A percentile compares a stretch with the other conserved stretches of the same genome.
phyloP scores from a whole-genome alignment of 1,140 invertebrate species.

The Archivesica marissinica region DNA sequence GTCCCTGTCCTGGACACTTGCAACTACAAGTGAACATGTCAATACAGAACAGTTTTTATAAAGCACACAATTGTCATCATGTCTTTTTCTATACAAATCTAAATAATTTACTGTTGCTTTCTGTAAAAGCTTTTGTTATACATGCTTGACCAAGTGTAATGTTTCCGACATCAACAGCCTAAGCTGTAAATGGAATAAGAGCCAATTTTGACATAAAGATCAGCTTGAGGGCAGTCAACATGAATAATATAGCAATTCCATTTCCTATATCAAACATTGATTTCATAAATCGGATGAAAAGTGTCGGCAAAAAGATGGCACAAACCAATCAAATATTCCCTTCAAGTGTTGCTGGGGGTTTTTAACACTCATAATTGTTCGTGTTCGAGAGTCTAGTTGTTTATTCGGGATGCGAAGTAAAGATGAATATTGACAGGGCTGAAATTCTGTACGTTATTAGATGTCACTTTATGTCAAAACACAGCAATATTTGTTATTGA shows the following conservation, averaged over 20 bases:
- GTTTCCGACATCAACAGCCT: constrained; percentile 16
- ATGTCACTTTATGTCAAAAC: constrained; percentile 62
- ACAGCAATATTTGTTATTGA: constrained; percentile 57
- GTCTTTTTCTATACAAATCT: background rate
- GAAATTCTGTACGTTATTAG: constrained; percentile 58
- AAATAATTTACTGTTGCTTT: constrained; percentile 6
- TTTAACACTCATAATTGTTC: constrained; percentile 65
- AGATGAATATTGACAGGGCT: constrained; percentile 53
- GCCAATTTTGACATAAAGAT: constrained; percentile 44
- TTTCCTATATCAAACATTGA: constrained; percentile 66
- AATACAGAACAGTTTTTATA: no score
- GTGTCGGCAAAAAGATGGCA: constrained; percentile 45
- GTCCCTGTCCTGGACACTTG: no score
- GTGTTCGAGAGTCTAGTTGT: constrained; percentile 54
- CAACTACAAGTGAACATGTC: no score
- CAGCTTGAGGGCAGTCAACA: constrained; percentile 21
- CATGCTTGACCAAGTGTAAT: constrained; percentile 45
- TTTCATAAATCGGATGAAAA: constrained; percentile 66
- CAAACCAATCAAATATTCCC: constrained; percentile 62
- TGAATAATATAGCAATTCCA: constrained; percentile 64
- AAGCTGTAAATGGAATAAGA: constrained; percentile 41
- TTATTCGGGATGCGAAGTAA: constrained; percentile 29
- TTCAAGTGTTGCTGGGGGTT: constrained; percentile 57
- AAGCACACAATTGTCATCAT: background rate
- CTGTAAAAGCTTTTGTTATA: background rate